Evolutionary conservation across 1,140 invertebrate species (phyloP).

Genomic region (Magallana angulata): DNA sequence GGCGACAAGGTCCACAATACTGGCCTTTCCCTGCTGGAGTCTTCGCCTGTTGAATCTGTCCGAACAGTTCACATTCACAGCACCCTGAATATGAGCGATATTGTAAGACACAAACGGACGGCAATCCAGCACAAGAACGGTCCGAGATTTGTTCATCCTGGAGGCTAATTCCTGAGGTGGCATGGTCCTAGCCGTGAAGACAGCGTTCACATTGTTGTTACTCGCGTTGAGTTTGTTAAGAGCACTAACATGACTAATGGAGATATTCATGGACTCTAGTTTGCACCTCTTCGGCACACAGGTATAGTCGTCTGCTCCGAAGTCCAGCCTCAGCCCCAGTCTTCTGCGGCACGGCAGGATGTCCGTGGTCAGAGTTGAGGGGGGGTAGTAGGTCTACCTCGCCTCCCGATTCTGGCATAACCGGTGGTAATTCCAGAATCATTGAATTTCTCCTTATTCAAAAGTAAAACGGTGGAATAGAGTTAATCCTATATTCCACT

Average conservation of each 20-base stretch:
- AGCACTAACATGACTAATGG: constrained; percentile 50
- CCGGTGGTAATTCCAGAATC: constrained; percentile 26
- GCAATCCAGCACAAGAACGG: constrained; percentile 85
- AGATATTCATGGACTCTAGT: constrained; percentile 67
- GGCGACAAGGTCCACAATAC: constrained; percentile 85
- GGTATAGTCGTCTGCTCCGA: constrained; percentile 57
- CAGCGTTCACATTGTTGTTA: constrained; percentile 44
- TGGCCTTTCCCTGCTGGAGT: constrained; percentile 85
- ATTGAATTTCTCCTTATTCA: not conserved
- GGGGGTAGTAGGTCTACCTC: constrained; percentile 70
- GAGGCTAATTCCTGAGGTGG: constrained; percentile 67
- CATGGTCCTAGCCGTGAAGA: constrained; percentile 63
- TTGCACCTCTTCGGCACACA: constrained; percentile 69
- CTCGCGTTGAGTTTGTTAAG: constrained; percentile 48
- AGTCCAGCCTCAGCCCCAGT: constrained; percentile 64
- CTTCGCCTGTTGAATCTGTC: constrained; percentile 87
- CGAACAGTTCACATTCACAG: constrained; percentile 88
- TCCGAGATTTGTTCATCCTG: constrained; percentile 66
- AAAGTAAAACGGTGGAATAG: not conserved
- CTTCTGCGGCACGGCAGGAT: constrained; percentile 62
- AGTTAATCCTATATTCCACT: not conserved
- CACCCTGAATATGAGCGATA: constrained; percentile 85
- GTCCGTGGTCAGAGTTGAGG: constrained; percentile 55
- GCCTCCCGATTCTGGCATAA: constrained; percentile 74
- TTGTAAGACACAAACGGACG: constrained; percentile 88